Evolutionary conservation across 2,113 vertebrate genomes (phyloP), one percentile per base, ranked within the genome.

Genomic region (Andinoacara biseriatus): DNA sequence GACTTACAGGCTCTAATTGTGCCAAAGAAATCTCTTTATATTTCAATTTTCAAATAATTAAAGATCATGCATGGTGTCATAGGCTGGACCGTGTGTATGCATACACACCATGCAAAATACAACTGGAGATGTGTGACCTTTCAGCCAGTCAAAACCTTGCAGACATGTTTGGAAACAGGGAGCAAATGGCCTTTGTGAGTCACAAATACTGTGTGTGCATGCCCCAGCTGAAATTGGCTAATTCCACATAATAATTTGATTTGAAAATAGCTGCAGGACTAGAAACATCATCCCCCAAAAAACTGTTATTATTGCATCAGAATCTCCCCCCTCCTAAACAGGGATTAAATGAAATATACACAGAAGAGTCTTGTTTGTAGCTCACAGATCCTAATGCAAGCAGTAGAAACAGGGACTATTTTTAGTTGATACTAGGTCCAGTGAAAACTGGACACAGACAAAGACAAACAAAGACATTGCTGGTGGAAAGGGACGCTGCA

Each of bases 191-290:
- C 60, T 78, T 74, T 74, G 20, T 60, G 29, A 75, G 43, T 67
- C 59, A 59, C 22, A 46, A 56, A 22, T 75, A 10, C 14, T 26
- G 26, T 60, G 61, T 46, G 31, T 60, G 54, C n/a, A 61, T 46
- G 8, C 5, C 43, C 13, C 63, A 74, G 38, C n/a, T 61, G 22
- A 7, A 69, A 61, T 17, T 61, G 24, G 40, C 15, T 29, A 24
- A 46, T 40, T 20, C 13, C 3, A 31, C 20, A 33, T 75, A 74
- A n/a, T 49, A 67, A 43, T 26, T 33, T 26, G 15, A 24, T 38
- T 58, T 84, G 65, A 60, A 78, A 78, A 59, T 31, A 72, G 60
- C 15, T 76, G 81, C 38, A 67, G 81, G 3, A 20, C 10, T 31
- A 52, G 65, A 52, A 72, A 52, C 43, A 72, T 52, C 67, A 72